Conservation (phyloP, 1,140 invertebrate genomes). For the Thereuonema tuberculata region DNA sequence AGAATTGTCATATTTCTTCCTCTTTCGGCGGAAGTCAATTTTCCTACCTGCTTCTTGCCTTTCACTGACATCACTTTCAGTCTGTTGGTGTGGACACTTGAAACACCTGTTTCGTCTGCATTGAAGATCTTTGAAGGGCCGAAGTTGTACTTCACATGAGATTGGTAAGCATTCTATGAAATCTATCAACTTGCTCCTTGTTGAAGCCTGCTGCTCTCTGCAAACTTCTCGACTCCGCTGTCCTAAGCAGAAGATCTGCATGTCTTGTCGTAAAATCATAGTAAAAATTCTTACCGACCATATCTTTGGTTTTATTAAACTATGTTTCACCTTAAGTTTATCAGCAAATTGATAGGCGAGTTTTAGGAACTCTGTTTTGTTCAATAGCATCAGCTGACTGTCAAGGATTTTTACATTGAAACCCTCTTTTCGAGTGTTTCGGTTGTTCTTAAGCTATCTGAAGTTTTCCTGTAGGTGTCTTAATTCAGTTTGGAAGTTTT, state of each 20-base stretch:
- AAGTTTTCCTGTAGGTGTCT: no score
- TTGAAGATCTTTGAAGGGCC: neutral
- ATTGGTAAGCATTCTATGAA: neutral
- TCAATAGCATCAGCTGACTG: neutral
- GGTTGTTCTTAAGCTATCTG: no score
- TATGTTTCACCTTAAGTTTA: neutral
- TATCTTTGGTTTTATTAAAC: neutral
- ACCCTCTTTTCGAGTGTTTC: no score
- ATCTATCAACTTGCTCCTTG: neutral
- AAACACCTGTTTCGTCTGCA: neutral
- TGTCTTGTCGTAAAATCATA: neutral
- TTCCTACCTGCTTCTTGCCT: constrained; percentile 3
- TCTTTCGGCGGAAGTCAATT: neutral
- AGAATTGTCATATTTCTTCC: neutral
- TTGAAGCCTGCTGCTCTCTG: neutral
- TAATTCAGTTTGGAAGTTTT: no score
- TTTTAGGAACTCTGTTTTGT: neutral
- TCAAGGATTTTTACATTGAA: neutral
- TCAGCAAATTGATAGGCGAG: neutral
- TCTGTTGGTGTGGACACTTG: neutral
- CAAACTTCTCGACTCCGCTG: neutral
- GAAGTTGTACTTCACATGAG: neutral
- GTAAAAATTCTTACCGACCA: neutral
- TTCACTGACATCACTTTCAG: neutral
- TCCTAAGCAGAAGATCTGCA: neutral